Conservation (phyloP, 2,113 vertebrate genomes). For the Anoura caudifer region DNA sequence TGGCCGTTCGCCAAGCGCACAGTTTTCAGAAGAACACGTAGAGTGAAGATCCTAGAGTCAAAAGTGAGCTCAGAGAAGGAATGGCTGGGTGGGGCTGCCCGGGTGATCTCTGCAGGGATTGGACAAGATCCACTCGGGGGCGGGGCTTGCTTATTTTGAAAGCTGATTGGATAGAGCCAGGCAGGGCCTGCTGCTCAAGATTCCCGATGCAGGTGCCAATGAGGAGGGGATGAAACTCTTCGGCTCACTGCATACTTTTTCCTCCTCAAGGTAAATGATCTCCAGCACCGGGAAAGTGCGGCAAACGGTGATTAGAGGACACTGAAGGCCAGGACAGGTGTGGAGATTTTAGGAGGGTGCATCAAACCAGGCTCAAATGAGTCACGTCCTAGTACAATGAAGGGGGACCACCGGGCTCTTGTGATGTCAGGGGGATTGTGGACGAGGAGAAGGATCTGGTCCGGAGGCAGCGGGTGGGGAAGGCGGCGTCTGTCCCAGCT, state of each 20-base stretch:
- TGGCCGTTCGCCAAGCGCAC: background rate
- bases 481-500: background rate
- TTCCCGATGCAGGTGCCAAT: background rate
- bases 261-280: background rate
- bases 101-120: background rate
- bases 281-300: background rate
- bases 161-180: background rate
- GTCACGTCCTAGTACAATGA: background rate
- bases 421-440: fast-evolving
- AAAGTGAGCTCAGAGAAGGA: background rate
- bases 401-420: background rate
- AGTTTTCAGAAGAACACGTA: background rate
- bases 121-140: background rate
- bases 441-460: background rate
- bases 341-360: background rate
- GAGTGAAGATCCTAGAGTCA: background rate
- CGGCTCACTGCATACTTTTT: background rate
- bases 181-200: background rate
- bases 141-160: background rate
- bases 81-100: background rate
- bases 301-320: background rate
- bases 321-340: background rate
- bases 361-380: background rate
- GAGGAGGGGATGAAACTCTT: background rate
- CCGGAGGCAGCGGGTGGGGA: background rate